Conservation (phyloP, 2,888 invertebrate species). For the Gortyna flavago region DNA sequence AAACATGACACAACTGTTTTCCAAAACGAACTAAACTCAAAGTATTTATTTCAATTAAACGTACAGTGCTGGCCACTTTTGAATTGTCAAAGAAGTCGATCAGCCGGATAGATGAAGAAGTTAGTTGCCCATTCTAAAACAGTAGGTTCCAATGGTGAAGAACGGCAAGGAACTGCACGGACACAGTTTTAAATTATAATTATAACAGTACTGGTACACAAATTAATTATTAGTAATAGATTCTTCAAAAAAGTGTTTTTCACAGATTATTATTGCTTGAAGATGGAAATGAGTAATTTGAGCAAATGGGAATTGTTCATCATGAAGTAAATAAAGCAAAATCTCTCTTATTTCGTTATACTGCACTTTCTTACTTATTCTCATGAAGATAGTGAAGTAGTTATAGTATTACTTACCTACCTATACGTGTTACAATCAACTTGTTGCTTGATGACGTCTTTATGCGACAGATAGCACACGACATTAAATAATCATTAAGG, state of each 20-base stretch:
- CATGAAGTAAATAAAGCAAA: neutral
- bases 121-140: neutral
- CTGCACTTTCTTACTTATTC: neutral
- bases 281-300: neutral
- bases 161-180: neutral
- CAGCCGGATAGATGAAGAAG: neutral
- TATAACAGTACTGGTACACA: neutral
- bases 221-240: neutral
- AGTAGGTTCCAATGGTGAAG: neutral
- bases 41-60: neutral
- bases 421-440: neutral
- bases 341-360: neutral
- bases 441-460: conserved; percentile 5
- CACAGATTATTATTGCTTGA: neutral
- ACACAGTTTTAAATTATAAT: neutral
- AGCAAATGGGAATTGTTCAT: neutral
- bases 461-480: neutral
- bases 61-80: neutral
- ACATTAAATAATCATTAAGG: conserved; percentile 40
- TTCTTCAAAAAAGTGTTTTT: neutral
- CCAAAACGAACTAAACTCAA: neutral
- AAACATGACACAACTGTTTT: neutral
- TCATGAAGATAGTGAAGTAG: neutral
- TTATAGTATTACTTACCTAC: neutral
- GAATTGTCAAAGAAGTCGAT: neutral